Conservation (phyloP, 2,113 vertebrate genomes). For the Phalacrocorax pelagicus region DNA sequence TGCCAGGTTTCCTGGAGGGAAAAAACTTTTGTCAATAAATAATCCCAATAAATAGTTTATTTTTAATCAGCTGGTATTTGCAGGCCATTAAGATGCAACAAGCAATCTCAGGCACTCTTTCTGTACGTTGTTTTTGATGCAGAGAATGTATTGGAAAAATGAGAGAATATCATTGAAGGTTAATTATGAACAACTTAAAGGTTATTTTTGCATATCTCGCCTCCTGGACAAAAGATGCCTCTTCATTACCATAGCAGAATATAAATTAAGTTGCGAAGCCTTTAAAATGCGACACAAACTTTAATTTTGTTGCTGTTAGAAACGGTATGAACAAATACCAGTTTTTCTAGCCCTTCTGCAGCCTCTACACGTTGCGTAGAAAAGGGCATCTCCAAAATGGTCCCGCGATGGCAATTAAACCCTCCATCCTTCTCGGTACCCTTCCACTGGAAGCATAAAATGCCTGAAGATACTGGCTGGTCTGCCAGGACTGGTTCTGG, state of each 20-base stretch:
- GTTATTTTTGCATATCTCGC: constrained; percentile 79
- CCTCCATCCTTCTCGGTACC: rapidly evolving
- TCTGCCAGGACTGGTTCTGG: background rate
- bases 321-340: background rate
- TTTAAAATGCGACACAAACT: constrained; percentile 58
- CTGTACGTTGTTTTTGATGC: constrained; percentile 19
- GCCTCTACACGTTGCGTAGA: background rate
- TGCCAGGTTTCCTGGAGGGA: background rate
- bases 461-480: rapidly evolving
- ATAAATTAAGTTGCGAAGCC: constrained; percentile 65
- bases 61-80: background rate
- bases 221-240: constrained; percentile 76
- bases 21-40: background rate
- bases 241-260: constrained; percentile 63
- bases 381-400: background rate
- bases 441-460: background rate
- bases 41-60: background rate
- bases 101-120: background rate
- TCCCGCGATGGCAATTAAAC: background rate
- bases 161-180: constrained; percentile 74
- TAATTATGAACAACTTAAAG: constrained; percentile 78
- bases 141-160: constrained; percentile 42
- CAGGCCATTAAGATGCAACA: background rate
- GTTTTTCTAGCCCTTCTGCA: background rate
- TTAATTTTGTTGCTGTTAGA: constrained; percentile 20